Percentiles rank a stretch among this genome's conserved stretches.
These are phyloP conservation scores for Carcina quercana DNA, from an alignment of 2,888 invertebrate species.

Conservation along the genomic window DNA sequence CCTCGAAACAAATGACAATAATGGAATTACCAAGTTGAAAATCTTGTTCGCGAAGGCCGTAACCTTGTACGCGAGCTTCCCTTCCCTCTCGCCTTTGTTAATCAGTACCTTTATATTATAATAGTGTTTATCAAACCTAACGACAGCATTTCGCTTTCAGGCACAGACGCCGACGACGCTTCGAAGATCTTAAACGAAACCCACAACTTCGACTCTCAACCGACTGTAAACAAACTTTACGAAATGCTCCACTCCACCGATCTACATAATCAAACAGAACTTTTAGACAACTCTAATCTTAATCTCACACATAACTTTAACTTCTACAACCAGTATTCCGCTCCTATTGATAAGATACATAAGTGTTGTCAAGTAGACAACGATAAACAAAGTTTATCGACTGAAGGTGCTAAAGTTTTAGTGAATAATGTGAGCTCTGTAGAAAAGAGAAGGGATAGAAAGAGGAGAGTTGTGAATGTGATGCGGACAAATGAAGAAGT, in stretches of 20 bases:
- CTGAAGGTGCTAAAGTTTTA: slow-evolving; percentile 34
- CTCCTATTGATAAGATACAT: slow-evolving; percentile 22
- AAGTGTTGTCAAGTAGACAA: slow-evolving; percentile 29
- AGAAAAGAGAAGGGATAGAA: slow-evolving; percentile 35
- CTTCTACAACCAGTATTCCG: slow-evolving; percentile 28
- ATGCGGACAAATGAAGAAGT: slow-evolving; percentile 27
- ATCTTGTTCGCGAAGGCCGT: no score
- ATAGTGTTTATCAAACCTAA: slow-evolving; percentile 21
- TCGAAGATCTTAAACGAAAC: slow-evolving; percentile 39
- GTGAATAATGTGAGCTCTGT: slow-evolving; percentile 18
- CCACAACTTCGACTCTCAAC: slow-evolving; percentile 31
- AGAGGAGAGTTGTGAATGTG: slow-evolving; percentile 44
- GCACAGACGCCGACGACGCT: slow-evolving; percentile 50
- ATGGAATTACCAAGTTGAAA: no score
- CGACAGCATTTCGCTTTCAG: slow-evolving; percentile 30
- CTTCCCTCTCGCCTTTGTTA: no score
- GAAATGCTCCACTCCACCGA: slow-evolving; percentile 52
- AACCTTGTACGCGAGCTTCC: no score
- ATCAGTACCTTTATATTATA: no score
- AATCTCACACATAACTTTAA: slow-evolving; percentile 31
- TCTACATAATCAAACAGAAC: slow-evolving; percentile 35
- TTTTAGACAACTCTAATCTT: slow-evolving; percentile 40
- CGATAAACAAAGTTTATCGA: slow-evolving; percentile 19
- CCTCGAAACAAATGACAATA: no score
- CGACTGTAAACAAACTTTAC: slow-evolving; percentile 58